phyloP scores from a whole-genome alignment of 2,113 vertebrate genomes.

The Antigone vipio region DNA sequence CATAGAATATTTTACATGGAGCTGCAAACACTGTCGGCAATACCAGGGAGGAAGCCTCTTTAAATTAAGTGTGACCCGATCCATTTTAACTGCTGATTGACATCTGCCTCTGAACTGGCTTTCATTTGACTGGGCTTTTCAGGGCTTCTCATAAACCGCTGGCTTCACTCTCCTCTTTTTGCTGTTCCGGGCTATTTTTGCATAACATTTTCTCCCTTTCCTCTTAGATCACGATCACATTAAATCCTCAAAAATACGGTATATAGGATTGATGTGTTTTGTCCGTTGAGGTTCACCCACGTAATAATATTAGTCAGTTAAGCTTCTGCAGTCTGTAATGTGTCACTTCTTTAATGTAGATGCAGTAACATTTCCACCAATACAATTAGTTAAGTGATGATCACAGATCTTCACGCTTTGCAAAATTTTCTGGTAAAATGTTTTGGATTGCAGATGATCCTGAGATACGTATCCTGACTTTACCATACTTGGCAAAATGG shows the following conservation, averaged over 20 bases:
- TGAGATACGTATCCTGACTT: neutral
- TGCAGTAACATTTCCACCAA: neutral
- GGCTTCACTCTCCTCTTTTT: neutral
- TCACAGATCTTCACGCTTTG: neutral
- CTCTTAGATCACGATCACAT: neutral
- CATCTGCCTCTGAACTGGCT: neutral
- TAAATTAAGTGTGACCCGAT: neutral
- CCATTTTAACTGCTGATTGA: neutral
- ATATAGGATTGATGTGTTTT: neutral
- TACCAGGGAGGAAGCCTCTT: neutral
- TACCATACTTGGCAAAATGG: neutral
- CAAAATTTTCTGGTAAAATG: neutral
- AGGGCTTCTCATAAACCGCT: neutral
- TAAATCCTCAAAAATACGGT: neutral
- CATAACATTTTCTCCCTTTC: neutral
- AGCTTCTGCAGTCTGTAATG: neutral
- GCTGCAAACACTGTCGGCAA: neutral
- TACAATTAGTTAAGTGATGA: neutral
- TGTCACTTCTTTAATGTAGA: neutral
- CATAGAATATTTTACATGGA: neutral
- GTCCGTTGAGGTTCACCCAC: neutral
- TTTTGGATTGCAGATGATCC: neutral
- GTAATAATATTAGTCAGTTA: neutral
- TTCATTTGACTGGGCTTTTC: neutral
- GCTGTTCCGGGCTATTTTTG: neutral